Percentiles rank a stretch among this genome's conserved stretches.
Conservation (phyloP, 2,797 vertebrate genomes). For the Lemur catta region DNA sequence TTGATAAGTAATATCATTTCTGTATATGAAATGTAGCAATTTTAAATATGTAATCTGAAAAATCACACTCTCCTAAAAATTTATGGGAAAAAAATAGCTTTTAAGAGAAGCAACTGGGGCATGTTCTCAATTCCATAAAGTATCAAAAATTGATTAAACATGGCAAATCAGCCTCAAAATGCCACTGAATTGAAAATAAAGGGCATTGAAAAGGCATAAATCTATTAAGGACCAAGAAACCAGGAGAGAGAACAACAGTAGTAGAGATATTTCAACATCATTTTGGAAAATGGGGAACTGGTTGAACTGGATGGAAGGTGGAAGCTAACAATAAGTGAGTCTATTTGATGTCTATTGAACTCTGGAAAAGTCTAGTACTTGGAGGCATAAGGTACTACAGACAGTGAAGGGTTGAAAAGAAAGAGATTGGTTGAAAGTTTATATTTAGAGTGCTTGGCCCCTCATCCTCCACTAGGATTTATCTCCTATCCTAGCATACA, state of each 20-base stretch:
- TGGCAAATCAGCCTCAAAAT: neutral
- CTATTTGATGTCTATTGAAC: neutral
- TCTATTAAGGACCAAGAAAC: neutral
- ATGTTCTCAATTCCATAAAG: neutral
- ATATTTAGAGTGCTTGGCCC: neutral
- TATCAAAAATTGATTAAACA: neutral
- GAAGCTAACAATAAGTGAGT: neutral
- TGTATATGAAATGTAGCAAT: neutral
- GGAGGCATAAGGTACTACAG: neutral
- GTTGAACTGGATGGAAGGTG: neutral
- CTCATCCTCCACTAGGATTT: neutral
- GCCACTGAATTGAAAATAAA: constrained; percentile 3
- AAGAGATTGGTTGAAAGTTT: neutral
- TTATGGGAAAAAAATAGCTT: neutral
- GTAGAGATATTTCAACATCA: neutral
- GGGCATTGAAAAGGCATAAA: neutral
- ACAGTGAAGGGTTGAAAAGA: neutral
- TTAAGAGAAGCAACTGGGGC: neutral
- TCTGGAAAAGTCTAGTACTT: neutral
- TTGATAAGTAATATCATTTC: neutral
- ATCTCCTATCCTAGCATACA: neutral
- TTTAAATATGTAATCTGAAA: constrained; percentile 22
- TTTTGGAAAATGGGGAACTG: constrained; percentile 1
- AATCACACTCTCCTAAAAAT: neutral
- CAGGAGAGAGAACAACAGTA: neutral